phyloP scores from a whole-genome alignment of 2,888 invertebrate genomes.

The Melikaiella ostensackeni region DNA sequence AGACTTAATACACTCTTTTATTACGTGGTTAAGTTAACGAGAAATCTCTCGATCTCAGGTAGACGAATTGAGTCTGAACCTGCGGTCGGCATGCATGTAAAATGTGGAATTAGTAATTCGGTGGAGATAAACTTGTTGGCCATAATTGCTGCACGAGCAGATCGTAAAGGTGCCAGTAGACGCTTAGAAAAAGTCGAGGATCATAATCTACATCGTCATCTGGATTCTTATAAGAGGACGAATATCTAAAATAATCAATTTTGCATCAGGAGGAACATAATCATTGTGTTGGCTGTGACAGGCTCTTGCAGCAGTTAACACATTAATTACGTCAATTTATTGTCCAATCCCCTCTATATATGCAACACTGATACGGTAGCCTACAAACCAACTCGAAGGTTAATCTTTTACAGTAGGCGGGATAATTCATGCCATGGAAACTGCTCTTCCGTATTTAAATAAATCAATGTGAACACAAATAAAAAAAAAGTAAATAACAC shows the following conservation, averaged over 20 bases:
- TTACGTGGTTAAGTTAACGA: conserved; percentile 63
- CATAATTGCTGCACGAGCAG: conserved; percentile 23
- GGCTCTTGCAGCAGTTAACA: neutral
- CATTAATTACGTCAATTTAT: conserved; percentile 11
- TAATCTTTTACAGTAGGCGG: neutral
- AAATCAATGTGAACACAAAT: no score
- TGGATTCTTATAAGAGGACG: neutral
- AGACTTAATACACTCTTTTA: conserved; percentile 63
- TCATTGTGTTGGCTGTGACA: neutral
- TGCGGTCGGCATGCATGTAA: conserved; percentile 41
- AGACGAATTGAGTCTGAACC: conserved; percentile 58
- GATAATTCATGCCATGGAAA: neutral
- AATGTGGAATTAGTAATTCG: conserved; percentile 34
- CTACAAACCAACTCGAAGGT: neutral
- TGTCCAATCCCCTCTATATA: neutral
- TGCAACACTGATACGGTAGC: neutral
- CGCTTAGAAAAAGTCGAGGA: neutral
- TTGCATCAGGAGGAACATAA: neutral
- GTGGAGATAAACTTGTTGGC: conserved; percentile 52
- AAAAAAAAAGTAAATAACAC: neutral
- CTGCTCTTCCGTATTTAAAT: neutral
- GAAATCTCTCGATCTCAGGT: conserved; percentile 64
- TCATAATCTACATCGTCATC: neutral
- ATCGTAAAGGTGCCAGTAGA: conserved; percentile 23
- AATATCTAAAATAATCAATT: neutral